Conservation (phyloP, 1,140 invertebrate species). For the Catajapyx aquilonaris region DNA sequence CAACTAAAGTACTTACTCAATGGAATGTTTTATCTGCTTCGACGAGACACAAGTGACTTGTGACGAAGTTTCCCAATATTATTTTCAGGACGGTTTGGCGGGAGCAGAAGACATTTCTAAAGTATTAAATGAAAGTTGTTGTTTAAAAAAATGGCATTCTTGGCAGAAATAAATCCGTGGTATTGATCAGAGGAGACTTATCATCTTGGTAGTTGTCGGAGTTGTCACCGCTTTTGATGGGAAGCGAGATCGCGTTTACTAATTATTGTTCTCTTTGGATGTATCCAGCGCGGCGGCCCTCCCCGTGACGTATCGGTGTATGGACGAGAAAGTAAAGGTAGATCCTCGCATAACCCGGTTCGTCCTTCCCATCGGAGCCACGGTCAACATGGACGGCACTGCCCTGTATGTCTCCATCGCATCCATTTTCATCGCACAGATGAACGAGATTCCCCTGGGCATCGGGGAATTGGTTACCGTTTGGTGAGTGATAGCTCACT, state of each 20-base stretch:
- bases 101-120: no score
- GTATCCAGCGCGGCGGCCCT: slow-evolving; percentile 69
- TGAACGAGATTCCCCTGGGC: slow-evolving; percentile 57
- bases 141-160: no score
- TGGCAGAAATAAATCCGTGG: no score
- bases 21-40: no score
- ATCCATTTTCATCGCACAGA: slow-evolving; percentile 79
- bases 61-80: no score
- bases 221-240: no score
- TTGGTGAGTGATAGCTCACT: slow-evolving; percentile 34
- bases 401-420: slow-evolving; percentile 74
- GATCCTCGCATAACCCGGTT: slow-evolving; percentile 79
- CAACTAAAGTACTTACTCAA: no score
- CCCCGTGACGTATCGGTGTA: slow-evolving; percentile 78
- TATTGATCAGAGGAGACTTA: no score
- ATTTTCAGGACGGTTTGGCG: no score
- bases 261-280: slow-evolving; percentile 2
- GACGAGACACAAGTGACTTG: no score
- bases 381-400: slow-evolving; percentile 88
- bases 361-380: slow-evolving; percentile 74
- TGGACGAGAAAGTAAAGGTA: slow-evolving; percentile 76
- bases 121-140: no score
- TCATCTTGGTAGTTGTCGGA: no score
- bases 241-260: background rate
- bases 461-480: slow-evolving; percentile 59